A percentile compares a stretch with the other conserved stretches of the same genome.
Conservation (phyloP, 2,113 vertebrate genomes). For the Rhinopithecus roxellana region DNA sequence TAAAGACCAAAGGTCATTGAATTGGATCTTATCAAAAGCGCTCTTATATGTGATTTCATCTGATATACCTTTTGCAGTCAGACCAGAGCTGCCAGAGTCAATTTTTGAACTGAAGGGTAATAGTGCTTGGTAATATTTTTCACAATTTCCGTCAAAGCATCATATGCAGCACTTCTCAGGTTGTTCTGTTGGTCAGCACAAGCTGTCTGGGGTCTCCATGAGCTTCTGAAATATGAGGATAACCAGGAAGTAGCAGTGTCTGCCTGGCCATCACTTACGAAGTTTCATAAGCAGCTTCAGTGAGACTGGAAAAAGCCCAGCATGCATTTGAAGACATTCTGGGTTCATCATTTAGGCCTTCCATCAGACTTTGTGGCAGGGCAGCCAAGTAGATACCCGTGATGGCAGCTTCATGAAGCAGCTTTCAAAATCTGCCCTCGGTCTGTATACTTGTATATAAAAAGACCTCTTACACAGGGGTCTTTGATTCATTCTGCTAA, state of each 20-base stretch:
- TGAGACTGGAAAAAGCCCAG: constrained; percentile 92
- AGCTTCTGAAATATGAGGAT: constrained; percentile 94
- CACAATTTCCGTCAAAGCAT: constrained; percentile 18
- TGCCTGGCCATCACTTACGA: constrained; percentile 90
- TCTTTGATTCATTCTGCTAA: constrained; percentile 94
- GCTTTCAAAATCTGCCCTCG: constrained; percentile 90
- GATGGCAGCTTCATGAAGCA: constrained; percentile 91
- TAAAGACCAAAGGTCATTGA: constrained; percentile 26
- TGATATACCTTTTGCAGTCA: constrained; percentile 88
- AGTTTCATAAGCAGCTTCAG: constrained; percentile 91
- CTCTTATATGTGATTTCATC: constrained; percentile 88
- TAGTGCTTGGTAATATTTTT: neutral
- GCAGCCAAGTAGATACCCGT: constrained; percentile 89
- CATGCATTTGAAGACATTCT: constrained; percentile 92
- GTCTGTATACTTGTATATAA: constrained; percentile 92
- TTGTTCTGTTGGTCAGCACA: constrained; percentile 94
- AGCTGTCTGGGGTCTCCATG: constrained; percentile 91
- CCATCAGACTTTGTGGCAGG: constrained; percentile 90
- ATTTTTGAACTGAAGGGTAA: neutral
- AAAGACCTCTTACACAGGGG: constrained; percentile 87
- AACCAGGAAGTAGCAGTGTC: constrained; percentile 92
- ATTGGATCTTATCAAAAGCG: constrained; percentile 61
- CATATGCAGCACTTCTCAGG: constrained; percentile 89
- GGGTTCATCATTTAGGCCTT: constrained; percentile 89
- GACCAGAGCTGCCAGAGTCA: constrained; percentile 83